Evolutionary conservation across 2,113 vertebrate species (phyloP).

Genomic region (Silurus asotus): DNA sequence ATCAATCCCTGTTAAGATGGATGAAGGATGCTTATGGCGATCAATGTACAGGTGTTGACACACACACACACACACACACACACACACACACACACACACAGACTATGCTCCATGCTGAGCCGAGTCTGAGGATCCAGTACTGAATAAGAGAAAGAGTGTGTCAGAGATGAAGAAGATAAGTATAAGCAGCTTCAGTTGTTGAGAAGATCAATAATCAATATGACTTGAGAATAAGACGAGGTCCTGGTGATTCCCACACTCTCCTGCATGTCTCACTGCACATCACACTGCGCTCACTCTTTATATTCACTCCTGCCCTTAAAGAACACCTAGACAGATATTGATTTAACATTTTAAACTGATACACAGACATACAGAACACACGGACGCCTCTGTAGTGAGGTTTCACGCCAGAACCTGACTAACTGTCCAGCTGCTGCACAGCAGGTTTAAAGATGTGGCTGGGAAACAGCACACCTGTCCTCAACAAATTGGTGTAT

Average conservation of each 20-base stretch:
- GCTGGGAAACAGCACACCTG: neutral
- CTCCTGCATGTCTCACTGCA: constrained; percentile 40
- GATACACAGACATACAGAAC: constrained; percentile 58
- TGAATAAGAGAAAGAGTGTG: constrained; percentile 63
- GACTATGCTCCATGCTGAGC: constrained; percentile 47
- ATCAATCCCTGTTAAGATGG: constrained; percentile 72
- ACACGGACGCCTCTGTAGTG: constrained; percentile 1
- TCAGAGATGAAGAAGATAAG: constrained; percentile 58
- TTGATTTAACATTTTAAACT: constrained; percentile 21
- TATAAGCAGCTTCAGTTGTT: constrained; percentile 65
- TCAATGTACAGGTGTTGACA: constrained; percentile 75
- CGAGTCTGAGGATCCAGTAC: constrained; percentile 61
- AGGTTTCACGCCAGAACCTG: neutral
- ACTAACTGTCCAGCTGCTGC: neutral
- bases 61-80: constrained; percentile 65
- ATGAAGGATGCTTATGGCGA: constrained; percentile 66
- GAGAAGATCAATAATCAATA: constrained; percentile 73
- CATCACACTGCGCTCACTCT: constrained; percentile 57
- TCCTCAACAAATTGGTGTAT: neutral
- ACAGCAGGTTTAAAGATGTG: constrained; percentile 16
- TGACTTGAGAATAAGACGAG: constrained; percentile 60
- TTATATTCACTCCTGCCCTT: neutral
- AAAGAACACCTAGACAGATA: neutral
- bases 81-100: constrained; percentile 66
- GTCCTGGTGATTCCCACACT: constrained; percentile 67